phyloP scores from a whole-genome alignment of 2,113 vertebrate genomes.

The Hystrix cristata region DNA sequence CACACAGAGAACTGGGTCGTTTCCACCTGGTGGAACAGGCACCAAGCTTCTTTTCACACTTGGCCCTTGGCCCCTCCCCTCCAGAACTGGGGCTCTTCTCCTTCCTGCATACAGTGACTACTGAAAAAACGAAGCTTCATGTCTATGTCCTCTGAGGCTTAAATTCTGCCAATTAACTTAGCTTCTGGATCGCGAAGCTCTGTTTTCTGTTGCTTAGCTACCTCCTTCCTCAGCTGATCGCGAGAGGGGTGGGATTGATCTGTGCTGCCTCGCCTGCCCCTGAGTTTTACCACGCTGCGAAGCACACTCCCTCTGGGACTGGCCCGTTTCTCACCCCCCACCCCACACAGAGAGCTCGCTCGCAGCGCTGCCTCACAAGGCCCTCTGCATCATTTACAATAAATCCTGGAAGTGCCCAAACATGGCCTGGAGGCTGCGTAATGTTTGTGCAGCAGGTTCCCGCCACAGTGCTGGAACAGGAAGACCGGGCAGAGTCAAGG shows the following conservation, averaged over 20 bases:
- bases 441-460: accelerated
- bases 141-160: not conserved
- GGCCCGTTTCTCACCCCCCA: not conserved
- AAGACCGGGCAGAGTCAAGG: not conserved
- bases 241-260: not conserved
- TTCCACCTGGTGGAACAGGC: accelerated
- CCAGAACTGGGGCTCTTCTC: not conserved
- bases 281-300: too few relatives aligned
- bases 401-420: not conserved
- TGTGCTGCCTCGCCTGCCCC: accelerated
- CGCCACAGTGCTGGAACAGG: not conserved
- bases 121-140: not conserved
- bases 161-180: not conserved
- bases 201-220: conserved; percentile 3
- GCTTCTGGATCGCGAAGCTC: not conserved
- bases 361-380: not conserved
- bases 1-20: accelerated
- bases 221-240: not conserved
- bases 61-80: not conserved
- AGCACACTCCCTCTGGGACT: too few relatives aligned
- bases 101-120: not conserved
- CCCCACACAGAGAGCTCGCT: not conserved
- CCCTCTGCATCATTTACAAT: not conserved
- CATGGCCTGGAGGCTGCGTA: not conserved
- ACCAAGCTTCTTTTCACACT: not conserved